Conservation (phyloP, 2,113 vertebrate species). For the Oplegnathus fasciatus region DNA sequence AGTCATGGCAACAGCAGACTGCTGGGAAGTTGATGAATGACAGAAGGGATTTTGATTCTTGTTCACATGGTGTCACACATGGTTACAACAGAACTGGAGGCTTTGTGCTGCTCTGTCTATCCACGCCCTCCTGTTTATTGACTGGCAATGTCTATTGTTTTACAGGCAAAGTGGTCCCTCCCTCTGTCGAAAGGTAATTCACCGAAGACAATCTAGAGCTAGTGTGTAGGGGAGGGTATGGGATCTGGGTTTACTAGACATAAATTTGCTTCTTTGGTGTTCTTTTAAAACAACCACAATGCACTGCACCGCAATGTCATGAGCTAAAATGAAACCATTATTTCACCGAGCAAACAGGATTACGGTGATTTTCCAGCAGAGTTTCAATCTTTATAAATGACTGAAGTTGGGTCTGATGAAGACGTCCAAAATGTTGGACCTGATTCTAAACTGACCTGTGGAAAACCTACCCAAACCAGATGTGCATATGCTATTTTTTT, state of each 20-base stretch:
- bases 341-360: background rate
- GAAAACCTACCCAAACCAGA: background rate
- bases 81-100: conserved; percentile 27
- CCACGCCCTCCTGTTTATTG: conserved; percentile 47
- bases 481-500: background rate
- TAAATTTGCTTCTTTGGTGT: conserved; percentile 1
- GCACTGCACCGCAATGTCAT: background rate
- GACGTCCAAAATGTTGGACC: background rate
- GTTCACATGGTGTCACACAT: conserved; percentile 67
- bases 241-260: conserved; percentile 10
- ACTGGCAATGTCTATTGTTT: conserved; percentile 38
- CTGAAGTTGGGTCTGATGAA: background rate
- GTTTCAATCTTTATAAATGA: conserved; percentile 2
- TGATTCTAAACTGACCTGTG: background rate
- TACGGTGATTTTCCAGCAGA: background rate
- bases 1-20: conserved; percentile 69
- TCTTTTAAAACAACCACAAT: conserved; percentile 23
- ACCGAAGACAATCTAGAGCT: conserved; percentile 16
- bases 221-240: background rate
- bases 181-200: conserved; percentile 12
- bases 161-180: background rate
- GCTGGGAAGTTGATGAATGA: conserved; percentile 65
- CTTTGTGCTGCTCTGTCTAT: conserved; percentile 13
- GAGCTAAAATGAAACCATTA: conserved; percentile 9
- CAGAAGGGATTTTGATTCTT: conserved; percentile 63